A percentile compares a stretch with the other conserved stretches of the same genome.
Conservation (phyloP, 2,888 invertebrate species). For the Heliconius ismenius region DNA sequence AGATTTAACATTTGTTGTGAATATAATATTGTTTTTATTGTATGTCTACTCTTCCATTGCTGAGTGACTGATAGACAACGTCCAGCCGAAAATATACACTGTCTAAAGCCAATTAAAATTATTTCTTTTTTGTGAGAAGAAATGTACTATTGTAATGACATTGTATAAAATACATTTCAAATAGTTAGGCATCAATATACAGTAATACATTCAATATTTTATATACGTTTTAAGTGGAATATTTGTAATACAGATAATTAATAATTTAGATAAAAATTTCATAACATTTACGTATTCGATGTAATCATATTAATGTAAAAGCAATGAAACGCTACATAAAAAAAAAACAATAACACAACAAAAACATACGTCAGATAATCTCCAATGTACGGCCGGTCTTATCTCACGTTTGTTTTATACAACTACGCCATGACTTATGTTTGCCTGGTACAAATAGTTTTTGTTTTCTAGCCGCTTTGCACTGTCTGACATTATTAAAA, state of each 20-base stretch:
- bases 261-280: no score
- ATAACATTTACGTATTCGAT: not conserved
- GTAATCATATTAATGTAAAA: not conserved
- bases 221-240: not conserved
- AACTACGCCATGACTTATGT: conserved; percentile 30
- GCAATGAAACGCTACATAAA: not conserved
- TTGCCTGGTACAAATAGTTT: conserved; percentile 42
- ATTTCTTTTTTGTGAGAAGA: no score
- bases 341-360: not conserved
- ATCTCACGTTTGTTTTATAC: conserved; percentile 29
- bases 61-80: no score
- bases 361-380: conserved; percentile 17
- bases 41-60: no score
- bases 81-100: no score
- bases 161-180: not conserved
- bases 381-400: conserved; percentile 14
- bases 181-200: no score
- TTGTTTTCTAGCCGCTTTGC: conserved; percentile 36
- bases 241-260: not conserved
- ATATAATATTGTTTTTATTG: not conserved
- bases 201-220: not conserved
- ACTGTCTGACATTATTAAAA: conserved; percentile 9
- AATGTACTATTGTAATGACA: not conserved
- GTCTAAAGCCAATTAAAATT: no score
- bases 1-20: not conserved